Evolutionary conservation across 2,888 invertebrate genomes (phyloP).

Genomic region (Zeuzera pyrina): DNA sequence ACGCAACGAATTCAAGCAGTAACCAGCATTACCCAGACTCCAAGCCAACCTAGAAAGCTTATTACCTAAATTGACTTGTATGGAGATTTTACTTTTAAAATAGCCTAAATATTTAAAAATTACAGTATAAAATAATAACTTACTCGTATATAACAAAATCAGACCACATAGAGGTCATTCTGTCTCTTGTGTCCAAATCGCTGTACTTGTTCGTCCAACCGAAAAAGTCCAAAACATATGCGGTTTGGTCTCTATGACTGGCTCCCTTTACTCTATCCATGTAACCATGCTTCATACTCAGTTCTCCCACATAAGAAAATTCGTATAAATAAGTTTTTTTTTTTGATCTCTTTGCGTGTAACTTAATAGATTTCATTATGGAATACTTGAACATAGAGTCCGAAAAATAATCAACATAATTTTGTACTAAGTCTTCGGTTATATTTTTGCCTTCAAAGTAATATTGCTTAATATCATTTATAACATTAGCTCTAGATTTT

Average conservation of each 20-base stretch:
- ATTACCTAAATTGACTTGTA: too few species aligned
- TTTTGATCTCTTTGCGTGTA: slow-evolving; percentile 31
- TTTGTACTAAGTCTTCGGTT: slow-evolving; percentile 30
- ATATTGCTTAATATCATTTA: slow-evolving; percentile 31
- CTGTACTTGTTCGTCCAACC: slow-evolving; percentile 34
- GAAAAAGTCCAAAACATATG: slow-evolving; percentile 52
- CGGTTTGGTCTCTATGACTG: slow-evolving; percentile 56
- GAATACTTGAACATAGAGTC: slow-evolving; percentile 58
- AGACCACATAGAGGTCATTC: slow-evolving; percentile 55
- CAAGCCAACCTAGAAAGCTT: too few species aligned
- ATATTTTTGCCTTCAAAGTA: slow-evolving; percentile 48
- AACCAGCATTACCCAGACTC: too few species aligned
- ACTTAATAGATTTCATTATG: slow-evolving; percentile 48
- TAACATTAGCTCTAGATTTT: slow-evolving; percentile 27
- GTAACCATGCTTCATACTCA: slow-evolving; percentile 44
- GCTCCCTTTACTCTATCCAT: slow-evolving; percentile 52
- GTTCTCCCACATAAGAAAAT: slow-evolving; percentile 48
- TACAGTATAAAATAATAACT: slow-evolving; percentile 27
- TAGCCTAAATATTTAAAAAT: too few species aligned
- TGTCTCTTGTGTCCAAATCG: slow-evolving; percentile 48
- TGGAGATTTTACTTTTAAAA: too few species aligned
- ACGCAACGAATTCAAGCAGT: too few species aligned
- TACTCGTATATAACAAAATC: slow-evolving; percentile 55
- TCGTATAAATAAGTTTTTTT: slow-evolving; percentile 49
- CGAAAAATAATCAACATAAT: slow-evolving; percentile 53